Evolutionary conservation across 2,797 vertebrate genomes (phyloP).

Genomic region (Fratercula arctica): DNA sequence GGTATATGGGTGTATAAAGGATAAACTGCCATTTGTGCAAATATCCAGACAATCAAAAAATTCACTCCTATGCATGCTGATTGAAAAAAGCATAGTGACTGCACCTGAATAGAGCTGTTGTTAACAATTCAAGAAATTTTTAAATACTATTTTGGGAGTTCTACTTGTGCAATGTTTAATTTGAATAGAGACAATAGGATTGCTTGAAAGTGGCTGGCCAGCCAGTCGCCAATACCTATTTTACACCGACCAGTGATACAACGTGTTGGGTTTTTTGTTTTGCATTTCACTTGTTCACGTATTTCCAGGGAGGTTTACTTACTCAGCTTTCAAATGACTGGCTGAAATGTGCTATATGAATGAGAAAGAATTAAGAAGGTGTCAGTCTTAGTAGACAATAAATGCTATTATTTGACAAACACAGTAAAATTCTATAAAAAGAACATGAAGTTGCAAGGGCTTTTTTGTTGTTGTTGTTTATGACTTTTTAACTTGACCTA

Average conservation of each 20-base stretch:
- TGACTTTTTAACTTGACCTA: not conserved
- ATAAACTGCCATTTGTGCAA: not conserved
- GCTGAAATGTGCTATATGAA: not conserved
- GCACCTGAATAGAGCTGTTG: not conserved
- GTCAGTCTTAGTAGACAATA: not conserved
- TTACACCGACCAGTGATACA: not conserved
- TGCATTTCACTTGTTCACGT: not conserved
- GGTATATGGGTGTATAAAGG: not conserved
- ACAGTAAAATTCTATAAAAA: not conserved
- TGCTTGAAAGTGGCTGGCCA: not conserved
- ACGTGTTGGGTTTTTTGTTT: not conserved
- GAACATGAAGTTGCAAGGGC: not conserved
- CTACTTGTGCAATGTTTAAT: not conserved
- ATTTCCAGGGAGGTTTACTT: not conserved
- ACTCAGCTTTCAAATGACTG: not conserved
- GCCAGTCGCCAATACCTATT: fast-evolving
- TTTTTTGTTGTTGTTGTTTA: not conserved
- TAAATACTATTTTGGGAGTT: not conserved
- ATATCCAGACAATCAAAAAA: not conserved
- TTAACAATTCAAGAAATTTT: not conserved
- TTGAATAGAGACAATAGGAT: not conserved
- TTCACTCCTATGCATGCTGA: not conserved
- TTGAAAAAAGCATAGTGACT: not conserved
- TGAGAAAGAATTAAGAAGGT: not conserved
- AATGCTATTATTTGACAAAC: not conserved